Evolutionary conservation across 2,888 invertebrate species (phyloP).

Genomic region (Antheraea assamensis): DNA sequence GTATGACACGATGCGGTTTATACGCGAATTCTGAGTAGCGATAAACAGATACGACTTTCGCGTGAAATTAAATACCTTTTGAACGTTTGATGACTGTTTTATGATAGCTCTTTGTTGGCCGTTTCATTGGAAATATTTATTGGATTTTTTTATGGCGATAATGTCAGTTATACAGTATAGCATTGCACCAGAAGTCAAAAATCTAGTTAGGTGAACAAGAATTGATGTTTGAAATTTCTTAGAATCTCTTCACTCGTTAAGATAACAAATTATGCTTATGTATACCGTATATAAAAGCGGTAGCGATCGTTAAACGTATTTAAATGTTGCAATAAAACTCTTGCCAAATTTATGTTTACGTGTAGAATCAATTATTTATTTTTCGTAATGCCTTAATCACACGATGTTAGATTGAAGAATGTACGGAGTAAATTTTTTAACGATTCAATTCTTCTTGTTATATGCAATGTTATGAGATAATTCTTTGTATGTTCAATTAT

Average conservation of each 20-base stretch:
- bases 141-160: background rate
- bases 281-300: background rate
- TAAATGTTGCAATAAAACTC: background rate
- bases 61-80: slow-evolving; percentile 8
- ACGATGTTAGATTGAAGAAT: background rate
- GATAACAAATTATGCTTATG: background rate
- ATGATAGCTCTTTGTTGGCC: background rate
- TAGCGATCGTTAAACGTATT: background rate
- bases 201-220: background rate
- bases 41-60: slow-evolving; percentile 11
- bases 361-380: background rate
- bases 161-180: background rate
- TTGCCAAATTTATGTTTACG: background rate
- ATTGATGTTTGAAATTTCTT: background rate
- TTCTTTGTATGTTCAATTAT: no score
- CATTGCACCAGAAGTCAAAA: background rate
- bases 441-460: background rate
- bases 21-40: slow-evolving; percentile 7
- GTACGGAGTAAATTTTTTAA: background rate
- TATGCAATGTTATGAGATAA: no score
- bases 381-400: background rate
- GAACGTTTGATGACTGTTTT: slow-evolving; percentile 11
- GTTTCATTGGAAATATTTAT: background rate
- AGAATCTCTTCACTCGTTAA: background rate
- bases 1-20: background rate